Percentiles rank a stretch among this genome's conserved stretches.
phyloP scores from a whole-genome alignment of 2,113 vertebrate genomes.

The Prunella himalayana region DNA sequence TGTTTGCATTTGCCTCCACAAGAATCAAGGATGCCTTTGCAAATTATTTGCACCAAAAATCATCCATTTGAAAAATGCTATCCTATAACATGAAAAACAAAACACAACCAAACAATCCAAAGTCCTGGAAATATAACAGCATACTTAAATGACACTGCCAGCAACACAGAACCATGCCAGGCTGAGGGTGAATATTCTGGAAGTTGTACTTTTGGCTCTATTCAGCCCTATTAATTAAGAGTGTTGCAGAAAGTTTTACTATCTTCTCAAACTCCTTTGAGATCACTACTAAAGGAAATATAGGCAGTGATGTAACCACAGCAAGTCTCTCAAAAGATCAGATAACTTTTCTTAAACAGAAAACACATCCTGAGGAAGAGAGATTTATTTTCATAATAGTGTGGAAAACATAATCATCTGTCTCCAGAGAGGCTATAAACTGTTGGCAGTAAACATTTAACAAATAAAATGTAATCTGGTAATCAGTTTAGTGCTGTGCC shows the following conservation, averaged over 20 bases:
- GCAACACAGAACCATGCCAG: not conserved
- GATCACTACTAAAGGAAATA: not conserved
- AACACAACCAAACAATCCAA: not conserved
- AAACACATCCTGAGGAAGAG: not conserved
- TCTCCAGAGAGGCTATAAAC: not conserved
- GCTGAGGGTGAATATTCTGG: not conserved
- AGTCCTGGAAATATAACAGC: not conserved
- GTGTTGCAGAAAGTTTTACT: not conserved
- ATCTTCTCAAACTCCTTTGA: not conserved
- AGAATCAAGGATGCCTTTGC: not conserved
- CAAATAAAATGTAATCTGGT: not conserved
- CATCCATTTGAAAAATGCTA: not conserved
- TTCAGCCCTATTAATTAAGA: not conserved
- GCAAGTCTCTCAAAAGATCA: not conserved
- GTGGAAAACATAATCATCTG: not conserved
- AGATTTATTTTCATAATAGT: not conserved
- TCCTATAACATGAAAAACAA: not conserved
- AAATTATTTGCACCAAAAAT: not conserved
- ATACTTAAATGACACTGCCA: not conserved
- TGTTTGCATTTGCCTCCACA: not conserved
- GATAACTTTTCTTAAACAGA: not conserved
- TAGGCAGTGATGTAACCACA: not conserved
- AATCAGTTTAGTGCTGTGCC: not conserved
- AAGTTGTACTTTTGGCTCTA: not conserved
- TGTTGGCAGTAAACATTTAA: not conserved